A percentile compares a stretch with the other conserved stretches of the same genome.
phyloP scores from a whole-genome alignment of 2,797 vertebrate genomes.

The Lutjanus argentimaculatus region DNA sequence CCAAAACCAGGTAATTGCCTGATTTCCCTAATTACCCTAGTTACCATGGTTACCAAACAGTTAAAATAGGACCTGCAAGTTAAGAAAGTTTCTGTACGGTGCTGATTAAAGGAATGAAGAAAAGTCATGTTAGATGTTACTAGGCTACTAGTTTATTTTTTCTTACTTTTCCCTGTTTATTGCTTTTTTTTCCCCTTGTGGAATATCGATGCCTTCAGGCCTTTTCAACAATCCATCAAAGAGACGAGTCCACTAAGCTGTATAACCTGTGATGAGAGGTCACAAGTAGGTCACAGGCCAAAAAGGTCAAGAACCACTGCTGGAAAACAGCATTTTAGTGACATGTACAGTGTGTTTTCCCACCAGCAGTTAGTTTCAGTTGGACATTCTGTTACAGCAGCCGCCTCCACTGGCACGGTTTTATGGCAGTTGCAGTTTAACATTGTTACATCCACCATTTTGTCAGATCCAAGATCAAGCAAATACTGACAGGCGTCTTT shows the following conservation, averaged over 20 bases:
- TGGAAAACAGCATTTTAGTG: background rate
- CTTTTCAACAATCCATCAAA: background rate
- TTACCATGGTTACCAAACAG: too few relatives aligned
- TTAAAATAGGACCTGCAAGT: too few relatives aligned
- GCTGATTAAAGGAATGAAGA: background rate
- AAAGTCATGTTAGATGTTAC: background rate
- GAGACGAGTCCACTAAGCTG: background rate
- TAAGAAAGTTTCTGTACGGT: too few relatives aligned
- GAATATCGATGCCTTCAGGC: background rate
- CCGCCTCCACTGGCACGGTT: background rate
- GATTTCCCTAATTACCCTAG: too few relatives aligned
- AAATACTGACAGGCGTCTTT: background rate
- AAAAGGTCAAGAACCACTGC: background rate
- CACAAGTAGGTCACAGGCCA: background rate
- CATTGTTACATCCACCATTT: background rate
- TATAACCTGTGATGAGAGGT: slow-evolving; percentile 3
- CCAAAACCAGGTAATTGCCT: too few relatives aligned
- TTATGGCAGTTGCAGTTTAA: too few relatives aligned
- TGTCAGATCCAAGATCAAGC: background rate
- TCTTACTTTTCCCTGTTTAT: background rate
- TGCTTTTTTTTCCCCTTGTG: background rate
- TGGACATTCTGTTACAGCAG: background rate
- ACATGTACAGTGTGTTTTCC: background rate
- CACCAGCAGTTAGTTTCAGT: background rate
- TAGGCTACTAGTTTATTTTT: background rate